Base-by-base conservation (phyloP, 1,140 invertebrate species). In the Argopecten irradians region DNA sequence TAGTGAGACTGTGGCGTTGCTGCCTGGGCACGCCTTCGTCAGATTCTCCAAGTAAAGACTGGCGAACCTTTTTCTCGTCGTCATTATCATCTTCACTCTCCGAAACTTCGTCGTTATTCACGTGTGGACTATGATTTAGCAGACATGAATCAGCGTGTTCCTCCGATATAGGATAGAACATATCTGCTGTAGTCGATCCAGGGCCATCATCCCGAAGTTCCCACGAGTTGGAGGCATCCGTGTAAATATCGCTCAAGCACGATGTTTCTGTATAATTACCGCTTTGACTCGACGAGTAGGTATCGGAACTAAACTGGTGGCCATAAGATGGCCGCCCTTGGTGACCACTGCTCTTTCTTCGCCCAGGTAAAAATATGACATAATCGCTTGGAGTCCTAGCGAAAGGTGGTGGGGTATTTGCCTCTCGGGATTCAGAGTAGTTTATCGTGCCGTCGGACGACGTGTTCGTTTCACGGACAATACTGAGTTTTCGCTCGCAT, bases 401-500 rank as follows among this genome's bases (percentile, higher is more conserved):
- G 91, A 91, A 1, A 88, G 83, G 0, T 86, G 85, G 11, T 33
- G 33, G 33, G 33, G 43, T 55, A 36, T n/a, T 43, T 34, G 41
- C n/a, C 33, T 36, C 41, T 39, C 36, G 34, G 14, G 28, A 46
- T 83, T 85, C 83, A 7, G 33, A 39, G 33, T 85, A 71, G 43
- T 46, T 82, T 83, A 82, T 33, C 34, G 34, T 28, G 7, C 91
- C 89, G 33, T 90, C 90, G 0, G 88, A 89, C 33, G 86, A 43
- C 32, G 89, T 88, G 41, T 87, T 90, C 8, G 88, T 90, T 71
- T 93, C 92, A 0, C 88, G 90, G 0, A 93, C 92, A 36, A 89
- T 90, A 86, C 92, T 93, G 8, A 92, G 85, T 85, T 91, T 93
- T 84, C 91, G 87, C 83, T 92, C 90, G 32, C 83, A 86, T 36